Percentiles rank a stretch among this genome's conserved stretches.
Evolutionary conservation across 2,113 vertebrate genomes (phyloP).

Genomic region (Himantopus leucocephalus): DNA sequence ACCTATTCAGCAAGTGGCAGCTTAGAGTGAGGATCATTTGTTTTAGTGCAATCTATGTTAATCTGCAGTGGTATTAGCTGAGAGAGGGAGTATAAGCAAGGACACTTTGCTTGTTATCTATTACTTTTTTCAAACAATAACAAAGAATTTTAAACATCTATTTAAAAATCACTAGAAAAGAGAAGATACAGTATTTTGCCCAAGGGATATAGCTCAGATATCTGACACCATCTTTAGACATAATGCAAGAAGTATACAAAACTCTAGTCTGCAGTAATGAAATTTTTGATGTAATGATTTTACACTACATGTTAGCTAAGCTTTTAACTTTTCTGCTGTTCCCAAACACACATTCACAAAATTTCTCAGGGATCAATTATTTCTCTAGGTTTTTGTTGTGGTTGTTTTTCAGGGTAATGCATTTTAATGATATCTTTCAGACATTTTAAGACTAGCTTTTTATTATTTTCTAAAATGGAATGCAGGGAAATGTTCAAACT

Average conservation of each 20-base stretch:
- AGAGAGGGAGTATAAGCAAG: background rate
- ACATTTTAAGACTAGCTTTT: background rate
- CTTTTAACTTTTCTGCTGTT: background rate
- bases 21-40: background rate
- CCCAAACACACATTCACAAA: background rate
- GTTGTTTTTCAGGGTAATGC: background rate
- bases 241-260: background rate
- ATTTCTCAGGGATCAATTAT: background rate
- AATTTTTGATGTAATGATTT: background rate
- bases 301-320: background rate
- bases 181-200: background rate
- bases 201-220: background rate
- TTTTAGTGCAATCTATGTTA: constrained; percentile 16
- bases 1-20: background rate
- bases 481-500: background rate
- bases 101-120: background rate
- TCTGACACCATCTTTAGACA: background rate
- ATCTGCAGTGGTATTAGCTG: background rate
- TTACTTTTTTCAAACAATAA: background rate
- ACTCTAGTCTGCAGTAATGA: background rate
- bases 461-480: background rate
- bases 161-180: background rate
- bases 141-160: background rate
- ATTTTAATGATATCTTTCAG: background rate
- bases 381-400: background rate